Evolutionary conservation across 1,140 invertebrate genomes (phyloP), one percentile per base, ranked within the genome.

Genomic region (Aleiodes sp.): DNA sequence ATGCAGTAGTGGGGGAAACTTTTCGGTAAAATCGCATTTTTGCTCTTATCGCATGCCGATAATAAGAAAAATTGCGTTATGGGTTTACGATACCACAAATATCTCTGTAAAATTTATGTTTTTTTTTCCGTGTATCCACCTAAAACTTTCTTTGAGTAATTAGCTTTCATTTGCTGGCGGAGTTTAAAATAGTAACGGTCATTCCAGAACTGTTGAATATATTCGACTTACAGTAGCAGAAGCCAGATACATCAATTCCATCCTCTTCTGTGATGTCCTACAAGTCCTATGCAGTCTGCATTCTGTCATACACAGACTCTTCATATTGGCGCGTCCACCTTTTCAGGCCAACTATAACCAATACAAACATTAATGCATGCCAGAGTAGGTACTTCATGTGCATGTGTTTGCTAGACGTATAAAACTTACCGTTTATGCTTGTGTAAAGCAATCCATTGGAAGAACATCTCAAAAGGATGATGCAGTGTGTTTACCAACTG

Each of bases 281-380:
- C 46, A 52, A 52, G 16, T 52, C 46, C 19, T n/a, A n/a, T 24
- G 2, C 16, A 16, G 46, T 52, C 26, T 16, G 21, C 46, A 52
- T 52, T 52, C 26, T 21, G 26, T 52, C 46, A 35, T 35, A 35
- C 41, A 46, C 41, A 46, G n/a, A 46, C 41, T 46, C 46, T 9
- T 52, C 14, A 10, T n/a, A n/a, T n/a, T n/a, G n/a, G n/a, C n/a
- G 16, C 46, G 12, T 21, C 46, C 21, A 52, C 31, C 31, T 52
- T 12, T 9, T 7, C n/a, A n/a, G n/a, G 46, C 16, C 21, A 16
- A 43, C 46, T 26, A 16, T 6, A 52, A 52, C 26, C 46, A 21
- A 52, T 52, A 24, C 16, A 52, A 52, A 52, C 21, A 72, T 71
- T 75, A 69, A 71, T 68, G 70, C 68, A 68, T 68, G 72, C 71